Base-by-base conservation (phyloP, 1,140 invertebrate genomes). In the Hyles vespertilio region DNA sequence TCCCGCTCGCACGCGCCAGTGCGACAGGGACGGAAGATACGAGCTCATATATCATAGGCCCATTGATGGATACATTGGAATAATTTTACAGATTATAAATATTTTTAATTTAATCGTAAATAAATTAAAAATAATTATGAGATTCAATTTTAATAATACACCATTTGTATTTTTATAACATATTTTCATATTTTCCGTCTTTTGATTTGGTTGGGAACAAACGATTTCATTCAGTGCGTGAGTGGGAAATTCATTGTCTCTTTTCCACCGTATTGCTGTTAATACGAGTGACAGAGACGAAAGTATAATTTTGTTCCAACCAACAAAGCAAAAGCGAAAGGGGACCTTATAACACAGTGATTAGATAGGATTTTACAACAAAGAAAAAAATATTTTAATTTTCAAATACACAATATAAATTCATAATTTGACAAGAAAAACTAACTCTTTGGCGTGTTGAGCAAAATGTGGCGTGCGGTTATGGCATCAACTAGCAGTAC, bases 391-490 rank as follows among this genome's bases (percentile, higher is more conserved):
- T 8, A 5, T 5, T 40, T 40, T 40, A 40, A 40, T 40, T 50
- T 50, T 50, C 48, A 22, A 50, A 50, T 50, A 50, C 48, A 50
- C 22, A 50, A 32, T 22, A 48, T 12, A 10, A 50, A 50, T 66
- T 59, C 49, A 59, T 45, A 59, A 62, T 56, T 64, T 60, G 62
- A 74, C 62, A 56, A 64, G 63, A 70, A 65, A 68, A 66, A 59
- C 48, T 58, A 72, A 59, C 56, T 85, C 84, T 87, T 87, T 87
- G 84, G 84, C 81, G 77, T 74, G 70, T 87, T 87, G 84, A 87
- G 84, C 84, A 87, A 87, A 84, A 79, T 65, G 78, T 84, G 72
- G 66, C 69, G 67, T 74, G 59, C 62, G 46, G n/a, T 56, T 77
- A 83, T 83, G 81, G 80, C 77, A 79, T 82, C 76, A 66, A 72